Base-by-base conservation (phyloP, 2,113 vertebrate species). In the Microcebus jonahi region DNA sequence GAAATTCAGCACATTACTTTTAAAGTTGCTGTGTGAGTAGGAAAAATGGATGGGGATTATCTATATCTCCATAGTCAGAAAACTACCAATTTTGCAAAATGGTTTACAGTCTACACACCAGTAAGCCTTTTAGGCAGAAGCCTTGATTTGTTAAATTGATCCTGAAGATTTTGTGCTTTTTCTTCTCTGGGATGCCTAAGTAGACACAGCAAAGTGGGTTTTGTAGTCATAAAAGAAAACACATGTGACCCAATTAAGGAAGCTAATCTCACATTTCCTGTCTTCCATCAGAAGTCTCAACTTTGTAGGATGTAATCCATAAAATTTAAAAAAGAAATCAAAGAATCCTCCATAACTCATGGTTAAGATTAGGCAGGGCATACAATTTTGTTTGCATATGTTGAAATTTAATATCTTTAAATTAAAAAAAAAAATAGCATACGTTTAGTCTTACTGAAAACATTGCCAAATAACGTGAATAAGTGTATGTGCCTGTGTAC, bases 251-350 rank as follows among this genome's bases (percentile, higher is more conserved):
- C 71, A 79, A 68, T 96, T 97, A 94, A 88, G 85, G 59, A 76
- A 96, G 90, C 77, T 63, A 73, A 96, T 94, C 82, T 96, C 88
- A 15, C 29, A 95, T 86, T 92, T 95, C 88, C 67, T 94, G 67
- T 93, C 91, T 39, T 39, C 91, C 25, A 53, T 34, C 1, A 2
- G 34, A 81, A 88, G 59, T 59, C 42, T 57, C 81, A 53, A 81
- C 21, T 85, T 96, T 63, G n/a, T n/a, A 90, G 61, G 50, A 70
- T 50, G 34, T 67, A 97, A 96, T 88, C 27, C 61, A 50, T 83
- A 83, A 61, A 70, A 48, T 50, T 15, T 9, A 45, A 95, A 80
- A 82, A 76, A 45, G 90, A 90, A 67, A 67, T 75, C 25, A 53
- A 93, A 76, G 34, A 82, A 75, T 55, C 21, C 42, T 88, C 12